These are phyloP conservation scores for Emydoidea blandingii DNA, from an alignment of 2,797 vertebrate species.

Conservation along the genomic window DNA sequence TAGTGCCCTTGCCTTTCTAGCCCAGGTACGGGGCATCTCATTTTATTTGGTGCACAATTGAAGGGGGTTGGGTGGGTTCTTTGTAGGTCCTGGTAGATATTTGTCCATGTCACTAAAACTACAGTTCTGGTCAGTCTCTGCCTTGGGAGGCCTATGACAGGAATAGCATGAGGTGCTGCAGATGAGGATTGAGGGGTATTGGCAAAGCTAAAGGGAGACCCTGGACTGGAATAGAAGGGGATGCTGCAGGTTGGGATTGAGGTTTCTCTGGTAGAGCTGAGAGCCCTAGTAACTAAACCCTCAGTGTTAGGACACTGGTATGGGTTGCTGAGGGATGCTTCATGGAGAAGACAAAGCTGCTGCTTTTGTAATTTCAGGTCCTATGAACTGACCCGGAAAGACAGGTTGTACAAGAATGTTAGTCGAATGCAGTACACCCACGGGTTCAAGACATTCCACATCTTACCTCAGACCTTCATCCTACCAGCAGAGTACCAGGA, in stretches of 20 bases:
- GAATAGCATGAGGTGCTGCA: neutral
- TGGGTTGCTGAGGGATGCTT: neutral
- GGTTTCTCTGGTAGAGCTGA: neutral
- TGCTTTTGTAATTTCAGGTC: slow-evolving; percentile 85
- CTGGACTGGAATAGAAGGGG: neutral
- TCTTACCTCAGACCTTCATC: slow-evolving; percentile 95
- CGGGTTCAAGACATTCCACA: slow-evolving; percentile 94
- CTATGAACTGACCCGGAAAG: slow-evolving; percentile 96
- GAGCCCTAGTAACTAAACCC: neutral
- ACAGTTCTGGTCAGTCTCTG: neutral
- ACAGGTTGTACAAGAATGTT: slow-evolving; percentile 96
- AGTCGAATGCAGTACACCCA: slow-evolving; percentile 95
- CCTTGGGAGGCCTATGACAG: neutral
- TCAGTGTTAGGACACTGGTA: neutral
- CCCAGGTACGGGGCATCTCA: neutral
- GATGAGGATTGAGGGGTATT: neutral
- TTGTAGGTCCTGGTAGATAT: neutral
- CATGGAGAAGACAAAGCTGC: neutral
- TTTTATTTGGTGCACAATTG: neutral
- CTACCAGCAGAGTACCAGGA: slow-evolving; percentile 93
- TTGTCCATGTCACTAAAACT: neutral
- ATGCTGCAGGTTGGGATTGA: neutral
- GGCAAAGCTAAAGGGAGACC: neutral
- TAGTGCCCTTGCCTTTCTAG: neutral
- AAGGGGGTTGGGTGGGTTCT: neutral